phyloP scores from a whole-genome alignment of 37 sponge, comb jelly and placozoan genomes.

The Axinella damicornis region DNA sequence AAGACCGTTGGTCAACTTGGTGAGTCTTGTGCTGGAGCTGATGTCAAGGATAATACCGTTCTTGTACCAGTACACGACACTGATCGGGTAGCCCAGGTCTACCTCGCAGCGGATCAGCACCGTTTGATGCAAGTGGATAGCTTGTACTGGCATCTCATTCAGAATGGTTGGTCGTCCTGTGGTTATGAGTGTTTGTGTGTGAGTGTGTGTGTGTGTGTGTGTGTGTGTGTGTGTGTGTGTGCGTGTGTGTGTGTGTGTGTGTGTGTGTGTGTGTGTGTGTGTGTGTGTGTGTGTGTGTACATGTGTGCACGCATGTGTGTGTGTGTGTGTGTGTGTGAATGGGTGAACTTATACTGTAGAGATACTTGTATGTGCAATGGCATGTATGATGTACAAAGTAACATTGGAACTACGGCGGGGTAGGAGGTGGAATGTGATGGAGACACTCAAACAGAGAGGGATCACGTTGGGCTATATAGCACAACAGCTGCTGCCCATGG shows the following conservation, averaged over 20 bases:
- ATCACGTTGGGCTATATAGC: too few species aligned
- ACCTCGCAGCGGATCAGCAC: not conserved
- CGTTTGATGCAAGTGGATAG: not conserved
- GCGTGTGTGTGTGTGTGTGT: not conserved
- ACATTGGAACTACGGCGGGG: too few species aligned
- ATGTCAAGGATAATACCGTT: not conserved
- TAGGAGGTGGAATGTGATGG: too few species aligned
- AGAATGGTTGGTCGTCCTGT: not conserved
- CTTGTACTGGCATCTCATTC: constrained; percentile 1
- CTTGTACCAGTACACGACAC: not conserved
- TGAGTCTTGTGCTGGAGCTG: not conserved
- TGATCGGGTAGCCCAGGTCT: not conserved
- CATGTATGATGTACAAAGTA: too few species aligned
- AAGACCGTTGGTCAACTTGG: not conserved
- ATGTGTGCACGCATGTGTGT: constrained; percentile 1
- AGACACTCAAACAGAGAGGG: too few species aligned
- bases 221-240: too few species aligned
- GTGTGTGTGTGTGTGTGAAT: too few species aligned
- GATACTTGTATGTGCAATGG: too few species aligned
- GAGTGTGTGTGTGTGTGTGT: too few species aligned
- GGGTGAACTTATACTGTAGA: too few species aligned
- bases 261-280: constrained; percentile 31
- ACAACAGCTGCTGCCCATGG: too few species aligned
- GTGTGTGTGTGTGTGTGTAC: constrained; percentile 25
- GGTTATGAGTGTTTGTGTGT: too few species aligned